Base-by-base conservation (phyloP, 2,888 invertebrate species). In the Latrodectus elegans region DNA sequence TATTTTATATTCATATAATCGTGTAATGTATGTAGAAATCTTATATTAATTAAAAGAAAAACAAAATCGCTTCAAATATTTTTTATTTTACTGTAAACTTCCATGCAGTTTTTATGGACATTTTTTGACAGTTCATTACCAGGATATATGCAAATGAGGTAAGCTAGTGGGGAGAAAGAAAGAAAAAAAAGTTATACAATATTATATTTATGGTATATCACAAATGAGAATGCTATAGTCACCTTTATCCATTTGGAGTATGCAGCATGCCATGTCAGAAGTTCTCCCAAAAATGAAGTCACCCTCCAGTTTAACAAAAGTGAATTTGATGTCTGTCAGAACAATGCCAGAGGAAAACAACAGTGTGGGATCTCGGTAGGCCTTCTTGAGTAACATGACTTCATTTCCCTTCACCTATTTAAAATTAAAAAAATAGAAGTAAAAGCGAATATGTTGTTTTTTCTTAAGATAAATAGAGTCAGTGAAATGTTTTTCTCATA, bases 331-430 rank as follows among this genome's bases (percentile, higher is more conserved):
- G 74, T 55, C 75, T 22, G 70, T 79, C 15, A 88, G 70, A 10
- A 68, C 17, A 14, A 88, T 84, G 6, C 84, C 84, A 6, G 84
- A 80, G 8, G 88, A 88, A 12, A 75, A 88, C 15, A 88, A 71
- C 65, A 84, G 70, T 12, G 84, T 79, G 8, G 88, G 88, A 14
- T 88, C 88, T n/a, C 60, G 51, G 26, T 79, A 88, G 9, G 88
- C 79, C 22, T 73, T 79, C 53, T 71, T 79, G 15, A 88, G 38
- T 11, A 17, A 14, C 53, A 49, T 9, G 4, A 88, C 67, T 71
- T 88, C 88, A 9, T 53, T 17, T 10, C n/a, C 60, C 49, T 72
- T 79, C 10, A 84, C 74, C 88, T 88, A 55, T 17, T 17, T 6
- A 17, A 26, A 68, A n/a, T 14, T 64, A 64, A 22, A 22, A 22